A percentile compares a stretch with the other conserved stretches of the same genome.
Evolutionary conservation across 2,888 invertebrate genomes (phyloP).

Genomic region (Seira sanloemensis): DNA sequence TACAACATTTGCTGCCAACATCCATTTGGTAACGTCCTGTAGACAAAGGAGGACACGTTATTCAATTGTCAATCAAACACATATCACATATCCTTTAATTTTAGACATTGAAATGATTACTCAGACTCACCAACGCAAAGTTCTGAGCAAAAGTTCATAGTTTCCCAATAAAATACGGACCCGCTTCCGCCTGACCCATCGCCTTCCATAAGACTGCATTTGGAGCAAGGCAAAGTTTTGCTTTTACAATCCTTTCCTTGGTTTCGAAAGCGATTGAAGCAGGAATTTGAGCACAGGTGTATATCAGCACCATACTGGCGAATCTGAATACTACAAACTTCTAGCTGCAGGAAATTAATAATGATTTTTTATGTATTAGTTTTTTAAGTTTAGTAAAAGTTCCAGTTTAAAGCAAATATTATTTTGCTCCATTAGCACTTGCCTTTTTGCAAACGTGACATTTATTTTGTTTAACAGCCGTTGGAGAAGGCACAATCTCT

Average conservation of each 20-base stretch:
- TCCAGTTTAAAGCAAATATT: no score
- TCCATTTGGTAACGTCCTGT: constrained; percentile 83
- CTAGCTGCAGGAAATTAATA: background rate
- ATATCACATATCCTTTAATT: background rate
- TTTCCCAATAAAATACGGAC: constrained; percentile 83
- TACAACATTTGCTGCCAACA: constrained; percentile 86
- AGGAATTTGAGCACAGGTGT: constrained; percentile 67
- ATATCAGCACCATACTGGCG: constrained; percentile 68
- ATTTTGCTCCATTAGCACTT: background rate
- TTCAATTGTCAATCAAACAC: no score
- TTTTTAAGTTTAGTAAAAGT: background rate
- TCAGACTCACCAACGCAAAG: constrained; percentile 82
- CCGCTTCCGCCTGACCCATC: constrained; percentile 41
- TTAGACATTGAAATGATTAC: no score
- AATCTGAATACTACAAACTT: constrained; percentile 57
- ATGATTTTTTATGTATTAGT: background rate
- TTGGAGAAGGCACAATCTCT: background rate
- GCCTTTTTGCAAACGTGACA: constrained; percentile 67
- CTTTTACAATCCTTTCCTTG: constrained; percentile 61
- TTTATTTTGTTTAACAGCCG: constrained; percentile 20
- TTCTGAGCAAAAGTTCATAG: constrained; percentile 95
- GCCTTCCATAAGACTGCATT: constrained; percentile 66
- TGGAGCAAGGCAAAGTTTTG: constrained; percentile 66
- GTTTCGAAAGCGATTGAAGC: constrained; percentile 70
- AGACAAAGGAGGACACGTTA: constrained; percentile 62